phyloP scores from a whole-genome alignment of 2,113 vertebrate species.

The Leucosticte australis region DNA sequence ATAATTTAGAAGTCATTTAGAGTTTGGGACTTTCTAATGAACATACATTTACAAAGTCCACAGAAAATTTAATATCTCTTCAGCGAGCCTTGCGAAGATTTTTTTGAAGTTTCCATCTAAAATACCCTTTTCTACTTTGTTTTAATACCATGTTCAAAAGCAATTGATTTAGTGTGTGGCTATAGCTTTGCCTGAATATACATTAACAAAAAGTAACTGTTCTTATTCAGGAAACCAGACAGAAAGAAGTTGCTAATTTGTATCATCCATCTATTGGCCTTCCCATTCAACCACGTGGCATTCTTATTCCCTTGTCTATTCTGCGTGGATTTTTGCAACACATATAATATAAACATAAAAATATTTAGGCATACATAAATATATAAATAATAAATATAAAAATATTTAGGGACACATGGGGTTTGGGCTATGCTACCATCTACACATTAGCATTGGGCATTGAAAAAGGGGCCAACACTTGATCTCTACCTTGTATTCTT shows the following conservation, averaged over 20 bases:
- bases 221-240: not conserved
- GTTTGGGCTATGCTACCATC: not conserved
- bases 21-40: not conserved
- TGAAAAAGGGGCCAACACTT: not conserved
- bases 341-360: not conserved
- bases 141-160: not conserved
- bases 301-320: not conserved
- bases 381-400: not conserved
- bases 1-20: not conserved
- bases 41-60: not conserved
- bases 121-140: not conserved
- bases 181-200: not conserved
- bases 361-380: rapidly evolving
- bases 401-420: rapidly evolving
- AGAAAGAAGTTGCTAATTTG: not conserved
- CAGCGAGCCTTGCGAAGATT: not conserved
- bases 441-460: not conserved
- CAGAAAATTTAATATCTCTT: not conserved
- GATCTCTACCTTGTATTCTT: not conserved
- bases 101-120: not conserved
- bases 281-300: not conserved
- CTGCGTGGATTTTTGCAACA: not conserved
- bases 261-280: not conserved
- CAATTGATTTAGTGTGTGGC: not conserved
- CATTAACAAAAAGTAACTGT: not conserved